Conservation (phyloP, 2,888 invertebrate species). For the Vannuccia rotundouncinata region DNA sequence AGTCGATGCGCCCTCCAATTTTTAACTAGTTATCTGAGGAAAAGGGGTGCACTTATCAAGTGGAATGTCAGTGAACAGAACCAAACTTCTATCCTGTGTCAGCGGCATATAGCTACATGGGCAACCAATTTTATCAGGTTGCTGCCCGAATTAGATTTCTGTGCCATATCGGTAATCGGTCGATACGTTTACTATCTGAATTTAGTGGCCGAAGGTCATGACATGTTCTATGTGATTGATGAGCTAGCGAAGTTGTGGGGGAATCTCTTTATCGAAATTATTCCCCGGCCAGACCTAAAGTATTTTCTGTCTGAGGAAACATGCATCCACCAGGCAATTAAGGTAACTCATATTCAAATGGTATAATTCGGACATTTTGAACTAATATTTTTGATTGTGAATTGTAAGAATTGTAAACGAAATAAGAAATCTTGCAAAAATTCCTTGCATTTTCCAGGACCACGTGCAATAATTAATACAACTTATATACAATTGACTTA, state of each 20-base stretch:
- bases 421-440: no score
- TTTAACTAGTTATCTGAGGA: background rate
- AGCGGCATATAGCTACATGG: background rate
- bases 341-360: background rate
- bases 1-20: background rate
- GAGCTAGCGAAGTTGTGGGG: background rate
- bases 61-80: background rate
- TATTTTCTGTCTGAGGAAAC: background rate
- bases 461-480: background rate
- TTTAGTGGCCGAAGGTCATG: background rate
- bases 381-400: no score
- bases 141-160: background rate
- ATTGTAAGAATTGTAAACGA: no score
- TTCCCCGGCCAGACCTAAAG: background rate
- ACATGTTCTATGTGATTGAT: background rate
- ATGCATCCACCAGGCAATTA: background rate
- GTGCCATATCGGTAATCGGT: background rate
- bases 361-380: no score
- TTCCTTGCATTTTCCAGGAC: background rate
- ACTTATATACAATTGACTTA: background rate
- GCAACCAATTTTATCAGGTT: background rate
- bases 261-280: background rate
- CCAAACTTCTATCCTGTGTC: background rate
- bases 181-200: background rate
- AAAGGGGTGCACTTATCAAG: background rate